Evolutionary conservation across 2,113 vertebrate species (phyloP).

Genomic region (Chionomys nivalis): DNA sequence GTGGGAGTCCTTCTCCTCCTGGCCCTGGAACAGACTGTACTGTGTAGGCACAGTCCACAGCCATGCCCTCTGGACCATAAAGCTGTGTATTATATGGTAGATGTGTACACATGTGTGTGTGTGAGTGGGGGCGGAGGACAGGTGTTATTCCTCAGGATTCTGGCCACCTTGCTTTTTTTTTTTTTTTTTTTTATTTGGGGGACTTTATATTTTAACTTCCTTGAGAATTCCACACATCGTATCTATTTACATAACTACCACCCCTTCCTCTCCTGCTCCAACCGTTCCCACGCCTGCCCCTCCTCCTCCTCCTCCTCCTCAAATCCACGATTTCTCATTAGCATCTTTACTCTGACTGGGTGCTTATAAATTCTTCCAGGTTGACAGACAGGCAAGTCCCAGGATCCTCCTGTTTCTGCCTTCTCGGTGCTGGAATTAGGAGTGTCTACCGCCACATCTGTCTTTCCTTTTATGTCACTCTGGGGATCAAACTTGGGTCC

Average conservation of each 20-base stretch:
- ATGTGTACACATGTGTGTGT: not conserved
- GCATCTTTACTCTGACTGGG: not conserved
- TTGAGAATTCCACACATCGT: not conserved
- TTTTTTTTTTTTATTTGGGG: not conserved
- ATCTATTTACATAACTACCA: not conserved
- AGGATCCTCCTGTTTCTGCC: not conserved
- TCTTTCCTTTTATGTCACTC: not conserved
- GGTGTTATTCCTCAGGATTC: not conserved
- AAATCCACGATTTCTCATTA: not conserved
- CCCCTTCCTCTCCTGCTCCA: not conserved
- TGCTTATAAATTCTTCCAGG: not conserved
- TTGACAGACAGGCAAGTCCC: not conserved
- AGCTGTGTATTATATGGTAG: not conserved
- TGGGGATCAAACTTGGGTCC: not conserved
- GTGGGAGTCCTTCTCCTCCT: not conserved
- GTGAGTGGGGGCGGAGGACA: not conserved
- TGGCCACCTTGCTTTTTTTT: not conserved
- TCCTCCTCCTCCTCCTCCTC: not conserved
- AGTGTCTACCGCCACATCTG: not conserved
- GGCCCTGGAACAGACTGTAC: fast-evolving
- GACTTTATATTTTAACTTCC: not conserved
- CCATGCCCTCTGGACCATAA: fast-evolving
- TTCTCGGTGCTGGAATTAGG: not conserved
- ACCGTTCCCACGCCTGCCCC: not conserved
- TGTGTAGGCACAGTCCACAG: fast-evolving